These are phyloP conservation scores for Rhaphigaster nebulosa DNA, from an alignment of 2,888 invertebrate genomes.

Conservation along the genomic window DNA sequence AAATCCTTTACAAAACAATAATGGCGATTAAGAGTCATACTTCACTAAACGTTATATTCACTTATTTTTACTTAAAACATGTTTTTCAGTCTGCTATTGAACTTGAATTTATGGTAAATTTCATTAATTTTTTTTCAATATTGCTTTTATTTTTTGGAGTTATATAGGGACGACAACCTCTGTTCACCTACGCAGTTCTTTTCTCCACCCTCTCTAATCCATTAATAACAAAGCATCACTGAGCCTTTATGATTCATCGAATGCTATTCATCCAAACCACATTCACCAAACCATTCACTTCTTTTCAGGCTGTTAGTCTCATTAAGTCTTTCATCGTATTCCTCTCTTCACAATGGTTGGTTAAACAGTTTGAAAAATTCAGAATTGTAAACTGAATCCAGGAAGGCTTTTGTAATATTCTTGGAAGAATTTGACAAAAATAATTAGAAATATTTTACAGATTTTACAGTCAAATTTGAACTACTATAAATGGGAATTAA, in stretches of 20 bases:
- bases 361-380: neutral
- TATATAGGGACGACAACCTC: neutral
- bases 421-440: neutral
- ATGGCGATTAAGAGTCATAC: too few species aligned
- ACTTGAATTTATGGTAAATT: too few species aligned
- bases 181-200: neutral
- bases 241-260: neutral
- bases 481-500: too few species aligned
- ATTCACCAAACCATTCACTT: constrained; percentile 22
- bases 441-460: too few species aligned
- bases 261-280: neutral
- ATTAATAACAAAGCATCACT: neutral
- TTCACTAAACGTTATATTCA: too few species aligned
- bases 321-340: neutral
- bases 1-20: too few species aligned
- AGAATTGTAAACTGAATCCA: neutral
- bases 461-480: too few species aligned
- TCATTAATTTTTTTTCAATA: too few species aligned
- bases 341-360: neutral
- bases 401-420: neutral
- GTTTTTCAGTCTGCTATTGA: too few species aligned
- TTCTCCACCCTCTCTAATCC: neutral
- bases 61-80: too few species aligned
- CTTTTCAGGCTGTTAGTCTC: neutral
- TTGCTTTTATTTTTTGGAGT: too few species aligned